Conservation (phyloP, 2,888 invertebrate species). For the Lasioglossum zephyrum region DNA sequence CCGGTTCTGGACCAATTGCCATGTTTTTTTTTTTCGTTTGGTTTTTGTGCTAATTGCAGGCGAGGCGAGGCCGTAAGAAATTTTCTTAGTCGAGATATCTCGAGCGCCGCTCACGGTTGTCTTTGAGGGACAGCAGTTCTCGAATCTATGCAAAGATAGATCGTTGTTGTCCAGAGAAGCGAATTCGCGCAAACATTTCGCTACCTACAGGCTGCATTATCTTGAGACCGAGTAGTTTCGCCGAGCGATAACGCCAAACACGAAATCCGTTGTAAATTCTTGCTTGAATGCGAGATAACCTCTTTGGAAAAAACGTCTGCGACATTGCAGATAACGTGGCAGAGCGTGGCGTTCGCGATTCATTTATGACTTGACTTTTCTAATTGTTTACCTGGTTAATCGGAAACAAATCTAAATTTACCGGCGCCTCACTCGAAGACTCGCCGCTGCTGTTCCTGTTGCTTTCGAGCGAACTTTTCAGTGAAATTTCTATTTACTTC, state of each 20-base stretch:
- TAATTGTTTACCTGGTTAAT: background rate
- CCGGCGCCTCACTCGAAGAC: background rate
- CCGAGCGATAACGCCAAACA: conserved; percentile 32
- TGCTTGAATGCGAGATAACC: conserved; percentile 55
- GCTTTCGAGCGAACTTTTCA: background rate
- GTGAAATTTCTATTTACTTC: background rate
- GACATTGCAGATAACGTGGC: conserved; percentile 16
- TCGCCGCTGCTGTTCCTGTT: background rate
- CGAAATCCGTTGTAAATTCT: conserved; percentile 58
- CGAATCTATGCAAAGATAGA: background rate
- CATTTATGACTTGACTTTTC: background rate
- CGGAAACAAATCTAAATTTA: background rate
- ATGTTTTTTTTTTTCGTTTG: background rate
- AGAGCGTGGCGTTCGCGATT: conserved; percentile 1
- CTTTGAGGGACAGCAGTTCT: background rate
- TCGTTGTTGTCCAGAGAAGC: background rate
- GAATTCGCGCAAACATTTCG: background rate
- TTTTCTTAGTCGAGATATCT: background rate
- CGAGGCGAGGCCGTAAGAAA: background rate
- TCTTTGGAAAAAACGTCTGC: conserved; percentile 19
- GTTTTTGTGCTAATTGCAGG: background rate
- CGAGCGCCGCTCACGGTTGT: background rate
- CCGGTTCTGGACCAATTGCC: conserved; percentile 6
- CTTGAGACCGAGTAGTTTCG: conserved; percentile 25
- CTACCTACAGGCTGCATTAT: conserved; percentile 31